Evolutionary conservation across 2,888 invertebrate species (phyloP).

Genomic region (Dicyrtomina minuta): DNA sequence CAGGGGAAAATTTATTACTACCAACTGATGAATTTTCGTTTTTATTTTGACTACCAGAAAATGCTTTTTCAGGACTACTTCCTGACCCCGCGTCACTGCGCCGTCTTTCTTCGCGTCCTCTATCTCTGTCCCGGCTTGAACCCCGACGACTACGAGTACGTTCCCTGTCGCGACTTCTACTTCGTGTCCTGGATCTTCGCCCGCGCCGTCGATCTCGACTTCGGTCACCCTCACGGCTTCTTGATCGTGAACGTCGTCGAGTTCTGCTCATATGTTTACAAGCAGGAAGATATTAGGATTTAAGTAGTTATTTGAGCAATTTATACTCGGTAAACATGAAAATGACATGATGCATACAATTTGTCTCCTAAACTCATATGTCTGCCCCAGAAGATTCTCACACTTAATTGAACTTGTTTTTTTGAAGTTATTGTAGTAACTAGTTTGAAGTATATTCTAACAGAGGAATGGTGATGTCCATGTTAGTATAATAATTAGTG

Average conservation of each 20-base stretch:
- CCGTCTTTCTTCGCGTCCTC: constrained; percentile 59
- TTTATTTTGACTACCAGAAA: not conserved
- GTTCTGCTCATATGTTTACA: constrained; percentile 24
- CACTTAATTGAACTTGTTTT: too few relatives aligned
- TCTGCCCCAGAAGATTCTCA: too few relatives aligned
- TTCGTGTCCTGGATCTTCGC: constrained; percentile 57
- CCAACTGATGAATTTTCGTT: not conserved
- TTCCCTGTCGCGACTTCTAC: constrained; percentile 53
- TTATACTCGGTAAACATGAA: too few relatives aligned
- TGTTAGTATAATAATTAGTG: too few relatives aligned
- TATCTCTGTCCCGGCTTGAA: constrained; percentile 42
- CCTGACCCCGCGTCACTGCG: constrained; percentile 39
- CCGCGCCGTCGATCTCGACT: constrained; percentile 62
- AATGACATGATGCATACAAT: too few relatives aligned
- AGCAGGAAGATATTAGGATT: not conserved
- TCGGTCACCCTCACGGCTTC: constrained; percentile 60
- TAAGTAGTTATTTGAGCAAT: not conserved
- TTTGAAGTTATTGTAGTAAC: too few relatives aligned
- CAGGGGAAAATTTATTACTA: constrained; percentile 5
- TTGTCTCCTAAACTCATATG: too few relatives aligned
- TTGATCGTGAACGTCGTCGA: constrained; percentile 56
- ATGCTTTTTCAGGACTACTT: constrained; percentile 20
- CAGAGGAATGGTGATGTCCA: too few relatives aligned
- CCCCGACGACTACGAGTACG: constrained; percentile 34
- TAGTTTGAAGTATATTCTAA: too few relatives aligned